These are phyloP conservation scores for Ciconia nigra DNA, from an alignment of 2,797 vertebrate species.

Conservation along the genomic window DNA sequence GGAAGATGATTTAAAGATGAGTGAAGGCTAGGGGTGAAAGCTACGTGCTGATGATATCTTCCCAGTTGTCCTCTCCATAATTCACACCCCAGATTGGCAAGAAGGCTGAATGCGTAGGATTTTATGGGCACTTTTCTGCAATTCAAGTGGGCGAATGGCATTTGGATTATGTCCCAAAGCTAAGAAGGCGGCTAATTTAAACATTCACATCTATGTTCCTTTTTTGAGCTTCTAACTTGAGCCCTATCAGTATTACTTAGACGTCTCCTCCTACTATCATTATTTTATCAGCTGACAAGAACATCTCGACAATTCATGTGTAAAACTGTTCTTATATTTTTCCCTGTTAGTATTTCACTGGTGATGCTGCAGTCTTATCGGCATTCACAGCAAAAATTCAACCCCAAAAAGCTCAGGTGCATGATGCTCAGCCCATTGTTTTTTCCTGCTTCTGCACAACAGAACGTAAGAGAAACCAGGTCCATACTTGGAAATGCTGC, in stretches of 20 bases:
- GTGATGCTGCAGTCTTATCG: not conserved
- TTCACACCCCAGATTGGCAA: not conserved
- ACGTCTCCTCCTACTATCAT: not conserved
- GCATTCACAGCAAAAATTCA: not conserved
- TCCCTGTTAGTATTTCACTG: not conserved
- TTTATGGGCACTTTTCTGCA: not conserved
- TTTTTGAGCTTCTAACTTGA: not conserved
- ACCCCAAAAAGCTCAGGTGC: not conserved
- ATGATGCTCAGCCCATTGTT: not conserved
- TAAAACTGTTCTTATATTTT: not conserved
- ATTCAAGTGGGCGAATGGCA: not conserved
- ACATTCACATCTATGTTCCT: not conserved
- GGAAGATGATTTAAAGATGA: not conserved
- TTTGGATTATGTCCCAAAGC: not conserved
- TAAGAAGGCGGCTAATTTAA: not conserved
- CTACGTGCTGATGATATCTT: not conserved
- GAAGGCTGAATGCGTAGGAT: not conserved
- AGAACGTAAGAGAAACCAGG: not conserved
- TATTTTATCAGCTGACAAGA: not conserved
- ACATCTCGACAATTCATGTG: not conserved
- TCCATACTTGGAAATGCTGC: not conserved
- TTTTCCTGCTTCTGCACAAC: not conserved
- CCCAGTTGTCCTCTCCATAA: not conserved
- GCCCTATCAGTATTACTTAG: not conserved
- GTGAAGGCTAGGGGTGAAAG: not conserved